Base-by-base conservation (phyloP, 1,140 invertebrate species). In the Cydia fagiglandana region DNA sequence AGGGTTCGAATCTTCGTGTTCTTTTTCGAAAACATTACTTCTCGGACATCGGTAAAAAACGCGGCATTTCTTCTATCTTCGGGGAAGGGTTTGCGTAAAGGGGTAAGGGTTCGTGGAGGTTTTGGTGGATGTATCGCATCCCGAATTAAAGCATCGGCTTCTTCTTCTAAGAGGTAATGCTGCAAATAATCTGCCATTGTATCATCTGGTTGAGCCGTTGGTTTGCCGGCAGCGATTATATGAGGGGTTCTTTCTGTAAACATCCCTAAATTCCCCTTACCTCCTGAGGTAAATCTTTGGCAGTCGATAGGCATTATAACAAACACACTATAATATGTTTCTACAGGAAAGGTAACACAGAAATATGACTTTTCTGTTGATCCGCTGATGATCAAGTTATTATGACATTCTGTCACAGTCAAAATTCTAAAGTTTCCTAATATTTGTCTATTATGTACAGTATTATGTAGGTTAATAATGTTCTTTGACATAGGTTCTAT, bases 1-100 rank as follows among this genome's bases (percentile, higher is more conserved):
- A 93, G 73, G 2, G 83, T 83, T 83, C 91, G 80, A 75, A 91
- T 93, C 77, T 88, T 86, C 28, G 87, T 91, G 79, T n/a, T n/a
- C 4, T 7, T 56, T 7, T n/a, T 56, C 6, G 53, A 56, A 17
- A n/a, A 56, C 15, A 85, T 80, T 20, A 89, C 80, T 53, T 75
- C 9, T 7, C 38, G 10, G 13, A 64, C 76, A 50, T 79, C 68
- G 15, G 24, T 77, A 45, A 61, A 77, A 10, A 68, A 30, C 10
- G 78, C 81, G 10, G 79, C 78, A 61, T 78, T 34, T 13, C 82
- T 66, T 74, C 73, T 78, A 45, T 85, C 82, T 13, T 17, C 12
- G 17, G 64, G 45, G 3, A 68, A 9, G 50, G 24, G 66, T 76
- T 84, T 80, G 28, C 84, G 68, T 5, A 77, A 53, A 66, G 85